A percentile compares a stretch with the other conserved stretches of the same genome.
phyloP scores from a whole-genome alignment of 1,140 invertebrate species.

The Drosophila tristis region DNA sequence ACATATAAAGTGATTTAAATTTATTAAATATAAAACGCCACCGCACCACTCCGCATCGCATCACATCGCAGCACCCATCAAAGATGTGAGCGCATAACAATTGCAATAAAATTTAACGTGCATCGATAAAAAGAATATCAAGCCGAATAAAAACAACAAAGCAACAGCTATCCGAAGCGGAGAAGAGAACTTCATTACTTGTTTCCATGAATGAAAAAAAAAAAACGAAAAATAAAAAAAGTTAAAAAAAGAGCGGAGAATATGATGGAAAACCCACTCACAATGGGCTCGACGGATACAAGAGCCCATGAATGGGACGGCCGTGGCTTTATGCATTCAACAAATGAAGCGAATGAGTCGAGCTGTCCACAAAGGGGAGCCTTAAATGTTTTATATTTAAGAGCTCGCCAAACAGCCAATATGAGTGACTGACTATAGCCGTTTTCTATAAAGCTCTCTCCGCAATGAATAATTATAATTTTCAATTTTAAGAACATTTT shows the following conservation, averaged over 20 bases:
- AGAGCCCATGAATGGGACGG: slow-evolving; percentile 40
- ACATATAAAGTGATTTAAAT: slow-evolving; percentile 83
- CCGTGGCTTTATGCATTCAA: slow-evolving; percentile 65
- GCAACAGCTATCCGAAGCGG: slow-evolving; percentile 29
- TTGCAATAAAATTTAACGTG: slow-evolving; percentile 82
- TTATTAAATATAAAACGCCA: slow-evolving; percentile 80
- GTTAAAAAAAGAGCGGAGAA: slow-evolving; percentile 22
- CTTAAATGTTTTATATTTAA: slow-evolving; percentile 82
- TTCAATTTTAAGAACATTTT: slow-evolving; percentile 71
- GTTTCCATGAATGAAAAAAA: slow-evolving; percentile 64
- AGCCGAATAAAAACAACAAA: slow-evolving; percentile 67
- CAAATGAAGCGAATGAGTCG: slow-evolving; percentile 73
- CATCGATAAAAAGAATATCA: slow-evolving; percentile 80
- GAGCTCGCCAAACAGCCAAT: slow-evolving; percentile 62
- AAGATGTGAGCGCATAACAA: slow-evolving; percentile 78
- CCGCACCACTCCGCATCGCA: not conserved
- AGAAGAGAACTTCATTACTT: slow-evolving; percentile 79
- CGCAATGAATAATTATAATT: slow-evolving; percentile 76
- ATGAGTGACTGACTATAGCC: slow-evolving; percentile 37
- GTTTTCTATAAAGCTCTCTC: slow-evolving; percentile 34
- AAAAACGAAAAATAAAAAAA: slow-evolving; percentile 29
- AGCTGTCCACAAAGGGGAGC: slow-evolving; percentile 68
- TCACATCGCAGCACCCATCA: slow-evolving; percentile 15
- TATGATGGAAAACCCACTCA: slow-evolving; percentile 65
- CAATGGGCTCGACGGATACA: slow-evolving; percentile 50